phyloP scores from a whole-genome alignment of 2,888 invertebrate genomes.

The Mellilla xanthometata region DNA sequence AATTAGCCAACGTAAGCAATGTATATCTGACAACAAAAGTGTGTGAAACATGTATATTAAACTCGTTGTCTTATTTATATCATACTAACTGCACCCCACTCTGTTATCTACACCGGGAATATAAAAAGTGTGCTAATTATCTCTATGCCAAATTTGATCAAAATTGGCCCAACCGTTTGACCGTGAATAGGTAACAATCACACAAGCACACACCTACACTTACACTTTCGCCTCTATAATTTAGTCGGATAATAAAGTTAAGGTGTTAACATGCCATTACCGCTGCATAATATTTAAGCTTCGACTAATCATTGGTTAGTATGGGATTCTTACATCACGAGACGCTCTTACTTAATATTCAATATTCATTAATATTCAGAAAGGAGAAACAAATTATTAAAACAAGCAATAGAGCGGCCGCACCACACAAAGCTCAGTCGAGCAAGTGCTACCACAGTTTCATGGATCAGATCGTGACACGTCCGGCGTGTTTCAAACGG shows the following conservation, averaged over 20 bases:
- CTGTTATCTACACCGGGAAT: too few species aligned
- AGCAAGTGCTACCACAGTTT: slow-evolving; percentile 44
- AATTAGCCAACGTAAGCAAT: too few species aligned
- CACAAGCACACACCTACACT: too few species aligned
- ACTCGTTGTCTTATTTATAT: too few species aligned
- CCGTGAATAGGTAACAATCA: too few species aligned
- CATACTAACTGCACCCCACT: too few species aligned
- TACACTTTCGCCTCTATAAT: too few species aligned
- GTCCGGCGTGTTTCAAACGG: slow-evolving; percentile 60
- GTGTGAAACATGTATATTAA: too few species aligned
- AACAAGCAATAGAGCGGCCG: slow-evolving; percentile 26
- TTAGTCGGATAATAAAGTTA: slow-evolving; percentile 58
- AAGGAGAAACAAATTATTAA: slow-evolving; percentile 24
- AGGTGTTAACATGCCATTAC: slow-evolving; percentile 54
- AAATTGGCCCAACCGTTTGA: too few species aligned
- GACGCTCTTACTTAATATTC: neutral
- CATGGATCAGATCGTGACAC: slow-evolving; percentile 54
- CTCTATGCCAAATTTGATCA: too few species aligned
- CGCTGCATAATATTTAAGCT: slow-evolving; percentile 47
- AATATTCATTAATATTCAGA: neutral
- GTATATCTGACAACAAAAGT: too few species aligned
- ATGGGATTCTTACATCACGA: neutral
- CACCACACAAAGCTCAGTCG: slow-evolving; percentile 35
- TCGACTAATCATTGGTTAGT: slow-evolving; percentile 3
- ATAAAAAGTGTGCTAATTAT: too few species aligned